Evolutionary conservation across 2,888 invertebrate species (phyloP), one percentile per base, ranked within the genome.

Genomic region (Epinotia bilunana): DNA sequence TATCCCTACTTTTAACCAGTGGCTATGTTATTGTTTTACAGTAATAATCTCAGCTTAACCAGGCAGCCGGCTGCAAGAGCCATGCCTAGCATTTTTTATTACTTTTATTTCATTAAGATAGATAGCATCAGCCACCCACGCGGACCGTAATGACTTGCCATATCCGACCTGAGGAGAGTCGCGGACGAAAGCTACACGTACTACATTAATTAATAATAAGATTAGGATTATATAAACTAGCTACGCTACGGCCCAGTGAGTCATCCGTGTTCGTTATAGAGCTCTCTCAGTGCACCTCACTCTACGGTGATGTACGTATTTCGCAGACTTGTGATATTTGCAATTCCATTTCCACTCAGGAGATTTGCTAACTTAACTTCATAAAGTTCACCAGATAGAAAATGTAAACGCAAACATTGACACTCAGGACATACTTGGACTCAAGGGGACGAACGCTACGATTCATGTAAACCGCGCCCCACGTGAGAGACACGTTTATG

Each of bases 121-220:
- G 93, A 93, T 93, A 93, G 77, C 84, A 93, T 94, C 93, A 81
- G 84, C 93, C 93, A 93, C 93, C 93, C 93, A 93, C 93, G 91
- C 75, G 88, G 77, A 78, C 79, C 78, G 82, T 93, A 93, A 93
- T 94, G 93, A 94, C 93, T 93, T 87, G 93, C 91, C 89, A 90
- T 91, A 91, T 88, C 89, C 86, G 88, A 86, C 83, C 81, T 78
- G 74, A 71, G 87, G 87, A 91, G 88, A 83, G 79, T 86, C 82
- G 79, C 55, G 79, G 60, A 81, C 84, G 86, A 76, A 88, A 87
- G 80, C 76, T 77, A 71, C 80, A 67, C n/a, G 72, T 76, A 79
- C 73, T n/a, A 28, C 12, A 65, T 43, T 67, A 53, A 68, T 73
- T 68, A 73, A 73, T 68, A 43, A 11, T 61, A 61, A 43, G 5